Base-by-base conservation (phyloP, 2,888 invertebrate genomes). In the Drosophila niveifrons region DNA sequence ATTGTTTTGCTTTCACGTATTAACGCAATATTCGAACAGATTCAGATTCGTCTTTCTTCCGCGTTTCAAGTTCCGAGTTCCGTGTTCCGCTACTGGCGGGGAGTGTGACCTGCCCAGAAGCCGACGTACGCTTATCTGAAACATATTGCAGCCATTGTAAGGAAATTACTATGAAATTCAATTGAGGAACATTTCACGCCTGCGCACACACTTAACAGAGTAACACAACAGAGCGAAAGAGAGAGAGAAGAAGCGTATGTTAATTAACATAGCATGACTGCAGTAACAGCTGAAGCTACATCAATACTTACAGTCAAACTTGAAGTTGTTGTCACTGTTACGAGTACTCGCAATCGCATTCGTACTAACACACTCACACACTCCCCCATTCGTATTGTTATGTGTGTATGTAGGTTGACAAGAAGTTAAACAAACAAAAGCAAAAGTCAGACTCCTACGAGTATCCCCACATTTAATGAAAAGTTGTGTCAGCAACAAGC, bases 41-140 rank as follows among this genome's bases (percentile, higher is more conserved):
- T 29, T 28, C 17, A 48, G 8, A 11, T 59, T 56, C 47, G 31
- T 23, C 23, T 23, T 23, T 23, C 23, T 23, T 23, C 6, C 23
- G 23, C 23, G 56, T 50, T 58, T 66, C 53, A 1, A 11, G 15
- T 47, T 46, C 6, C 28, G 44, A 50, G 56, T 65, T 55, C 68
- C 43, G 56, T 56, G 34, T 28, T 34, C 53, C 52, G 53, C 55
- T 18, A 8, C 47, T 55, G 70, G 65, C 63, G 61, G 68, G 34
- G 46, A 74, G 72, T 76, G 73, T 73, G 82, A 80, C 75, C 85
- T 71, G 69, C 66, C 68, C 52, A 67, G 75, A 56, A 66, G 83
- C 79, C 84, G 87, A 78, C 80, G 66, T 58, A 73, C 69, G 81
- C 69, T 86, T 86, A 83, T 83, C 83, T 83, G 87, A 86, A 83